Base-by-base conservation (phyloP, 2,888 invertebrate species). In the Cryptocephalus moraei region DNA sequence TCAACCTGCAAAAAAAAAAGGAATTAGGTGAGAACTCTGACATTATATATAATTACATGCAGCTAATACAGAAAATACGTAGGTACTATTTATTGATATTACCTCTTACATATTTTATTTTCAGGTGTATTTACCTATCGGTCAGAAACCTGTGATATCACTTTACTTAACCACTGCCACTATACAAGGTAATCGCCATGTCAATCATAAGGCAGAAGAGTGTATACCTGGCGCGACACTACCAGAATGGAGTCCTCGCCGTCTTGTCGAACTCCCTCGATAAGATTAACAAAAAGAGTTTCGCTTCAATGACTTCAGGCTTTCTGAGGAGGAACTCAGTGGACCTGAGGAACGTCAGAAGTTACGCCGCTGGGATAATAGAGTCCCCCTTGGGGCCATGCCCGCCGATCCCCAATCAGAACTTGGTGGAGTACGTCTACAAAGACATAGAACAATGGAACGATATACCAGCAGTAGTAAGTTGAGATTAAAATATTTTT, bases 381-480 rank as follows among this genome's bases (percentile, higher is more conserved):
- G 69, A 66, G 50, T 76, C 76, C 13, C 71, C 71, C 1, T 76
- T 76, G 62, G 77, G 76, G 52, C 73, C 75, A 54, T 45, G 53
- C 6, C 72, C 76, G 31, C 67, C 73, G 54, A 68, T 78, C 49
- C 78, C 79, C 1, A 75, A 76, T 41, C 73, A 76, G 62, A 74
- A 77, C 44, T 63, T 83, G 47, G 75, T 79, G 31, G 77, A 84
- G 34, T 74, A 73, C 65, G 67, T 83, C 47, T 83, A 79, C 70
- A 70, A 73, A 51, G 73, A 78, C 55, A 56, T 73, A 32, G 75
- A 77, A 41, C 62, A 75, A 49, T 80, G 78, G 75, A 68, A 75
- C 9, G 70, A 75, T 13, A 76, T 81, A 55, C 78, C 81, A 31
- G 78, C 79, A 48, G 72, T 81, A 71, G 84, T 84, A 71, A 80